Evolutionary conservation across 2,888 invertebrate genomes (phyloP).

Genomic region (Tenthredo amoena): DNA sequence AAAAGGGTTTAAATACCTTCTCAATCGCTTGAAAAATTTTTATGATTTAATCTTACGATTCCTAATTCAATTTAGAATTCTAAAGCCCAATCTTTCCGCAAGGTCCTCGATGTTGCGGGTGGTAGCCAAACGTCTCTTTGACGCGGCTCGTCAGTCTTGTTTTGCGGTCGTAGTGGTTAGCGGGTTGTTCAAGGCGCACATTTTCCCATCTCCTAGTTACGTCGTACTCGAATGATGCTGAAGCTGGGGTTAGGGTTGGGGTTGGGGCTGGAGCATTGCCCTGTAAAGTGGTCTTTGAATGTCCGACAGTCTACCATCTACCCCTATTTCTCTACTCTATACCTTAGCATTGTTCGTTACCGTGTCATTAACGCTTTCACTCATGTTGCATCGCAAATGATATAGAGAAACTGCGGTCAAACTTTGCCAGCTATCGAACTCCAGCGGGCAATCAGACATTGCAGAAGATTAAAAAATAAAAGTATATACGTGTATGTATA

Average conservation of each 20-base stretch:
- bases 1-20: not conserved
- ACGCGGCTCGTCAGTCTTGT: constrained; percentile 31
- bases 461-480: not conserved
- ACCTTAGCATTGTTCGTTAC: not conserved
- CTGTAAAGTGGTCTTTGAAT: constrained; percentile 42
- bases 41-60: not conserved
- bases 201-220: not conserved
- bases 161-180: constrained; percentile 33
- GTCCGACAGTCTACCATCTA: not conserved
- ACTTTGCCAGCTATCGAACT: not conserved
- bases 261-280: not conserved
- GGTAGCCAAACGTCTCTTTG: constrained; percentile 32
- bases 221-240: constrained; percentile 3
- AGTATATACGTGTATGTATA: not conserved
- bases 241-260: not conserved
- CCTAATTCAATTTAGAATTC: not conserved
- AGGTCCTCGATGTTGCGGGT: not conserved
- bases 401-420: not conserved
- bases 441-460: not conserved
- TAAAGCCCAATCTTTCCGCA: not conserved
- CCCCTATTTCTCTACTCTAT: not conserved
- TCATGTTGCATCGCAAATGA: not conserved
- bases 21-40: not conserved
- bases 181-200: constrained; percentile 3
- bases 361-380: constrained; percentile 29